These are phyloP conservation scores for Poicephalus meyeri DNA, from an alignment of 2,113 vertebrate species.

Conservation along the genomic window DNA sequence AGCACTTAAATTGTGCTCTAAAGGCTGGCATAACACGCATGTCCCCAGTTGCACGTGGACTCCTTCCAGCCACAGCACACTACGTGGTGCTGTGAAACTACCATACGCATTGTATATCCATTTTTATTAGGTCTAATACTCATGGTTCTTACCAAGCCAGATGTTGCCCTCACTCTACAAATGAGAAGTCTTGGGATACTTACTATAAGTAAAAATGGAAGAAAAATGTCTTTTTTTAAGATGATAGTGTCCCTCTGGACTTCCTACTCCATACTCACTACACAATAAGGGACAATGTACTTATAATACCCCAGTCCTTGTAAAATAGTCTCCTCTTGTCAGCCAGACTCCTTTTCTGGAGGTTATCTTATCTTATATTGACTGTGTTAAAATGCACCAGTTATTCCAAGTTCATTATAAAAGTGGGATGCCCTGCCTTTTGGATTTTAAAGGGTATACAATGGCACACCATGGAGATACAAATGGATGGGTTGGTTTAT, in stretches of 20 bases:
- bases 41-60: accelerated
- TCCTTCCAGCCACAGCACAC: background rate
- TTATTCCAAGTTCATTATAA: background rate
- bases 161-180: background rate
- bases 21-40: background rate
- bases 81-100: background rate
- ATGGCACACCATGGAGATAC: background rate
- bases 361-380: background rate
- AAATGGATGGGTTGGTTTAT: background rate
- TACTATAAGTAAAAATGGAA: background rate
- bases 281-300: background rate
- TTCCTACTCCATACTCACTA: background rate
- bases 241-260: background rate
- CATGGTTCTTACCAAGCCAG: background rate
- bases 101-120: background rate
- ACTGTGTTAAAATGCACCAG: background rate
- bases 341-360: background rate
- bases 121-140: background rate
- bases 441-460: background rate
- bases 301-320: background rate
- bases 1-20: background rate
- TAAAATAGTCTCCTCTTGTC: background rate
- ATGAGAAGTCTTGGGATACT: background rate
- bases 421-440: background rate
- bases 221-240: background rate